Conservation (phyloP, 2,113 vertebrate species). For the Psittacus erithacus region DNA sequence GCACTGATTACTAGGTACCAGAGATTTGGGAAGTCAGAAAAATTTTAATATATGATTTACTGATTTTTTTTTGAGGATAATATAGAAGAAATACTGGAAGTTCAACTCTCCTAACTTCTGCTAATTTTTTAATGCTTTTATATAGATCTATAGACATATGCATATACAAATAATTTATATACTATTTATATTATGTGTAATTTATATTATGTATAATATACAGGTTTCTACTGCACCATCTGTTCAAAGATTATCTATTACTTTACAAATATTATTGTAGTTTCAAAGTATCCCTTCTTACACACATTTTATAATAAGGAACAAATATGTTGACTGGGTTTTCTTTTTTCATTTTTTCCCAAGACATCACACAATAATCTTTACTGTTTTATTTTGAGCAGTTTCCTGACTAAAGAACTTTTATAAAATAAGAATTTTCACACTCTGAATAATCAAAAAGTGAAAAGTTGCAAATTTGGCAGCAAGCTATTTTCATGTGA, state of each 20-base stretch:
- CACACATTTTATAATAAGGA: not conserved
- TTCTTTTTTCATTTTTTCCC: not conserved
- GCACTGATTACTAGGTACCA: not conserved
- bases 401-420: not conserved
- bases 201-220: too few species aligned
- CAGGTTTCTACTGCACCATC: not conserved
- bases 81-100: not conserved
- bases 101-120: not conserved
- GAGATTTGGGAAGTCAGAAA: not conserved
- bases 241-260: not conserved
- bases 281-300: not conserved
- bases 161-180: not conserved
- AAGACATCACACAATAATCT: not conserved
- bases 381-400: not conserved
- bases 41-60: not conserved
- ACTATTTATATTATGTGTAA: too few species aligned
- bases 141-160: not conserved
- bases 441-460: not conserved
- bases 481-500: not conserved
- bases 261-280: not conserved
- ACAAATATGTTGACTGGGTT: not conserved
- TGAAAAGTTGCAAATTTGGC: not conserved
- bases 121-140: not conserved
- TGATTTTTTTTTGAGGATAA: not conserved
- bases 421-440: constrained; percentile 4